Evolutionary conservation across 2,113 vertebrate genomes (phyloP).

Genomic region (Lagopus leucura): DNA sequence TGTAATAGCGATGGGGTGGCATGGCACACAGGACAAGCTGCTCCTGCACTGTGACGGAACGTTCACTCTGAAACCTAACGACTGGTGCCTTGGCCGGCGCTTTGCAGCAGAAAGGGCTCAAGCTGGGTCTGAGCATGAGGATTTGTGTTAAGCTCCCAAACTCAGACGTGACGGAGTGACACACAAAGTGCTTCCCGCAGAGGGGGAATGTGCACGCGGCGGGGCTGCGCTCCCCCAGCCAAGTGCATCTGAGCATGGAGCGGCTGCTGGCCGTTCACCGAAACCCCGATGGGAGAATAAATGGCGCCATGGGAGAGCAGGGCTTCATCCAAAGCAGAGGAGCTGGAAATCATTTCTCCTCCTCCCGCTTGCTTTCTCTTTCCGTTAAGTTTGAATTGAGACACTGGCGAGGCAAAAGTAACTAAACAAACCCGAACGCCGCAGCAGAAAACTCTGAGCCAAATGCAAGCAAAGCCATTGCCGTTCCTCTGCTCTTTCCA

Average conservation of each 20-base stretch:
- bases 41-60: rapidly evolving
- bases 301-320: background rate
- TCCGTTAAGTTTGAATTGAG: background rate
- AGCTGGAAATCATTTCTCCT: background rate
- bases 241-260: background rate
- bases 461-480: background rate
- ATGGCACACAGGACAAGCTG: background rate
- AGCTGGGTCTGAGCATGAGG: background rate
- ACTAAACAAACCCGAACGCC: background rate
- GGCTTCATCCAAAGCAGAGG: background rate
- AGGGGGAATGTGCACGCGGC: rapidly evolving
- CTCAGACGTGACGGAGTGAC: rapidly evolving
- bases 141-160: background rate
- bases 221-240: background rate
- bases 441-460: background rate
- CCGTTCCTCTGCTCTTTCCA: background rate
- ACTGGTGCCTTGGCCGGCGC: background rate
- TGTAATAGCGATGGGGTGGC: background rate
- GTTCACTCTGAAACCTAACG: background rate
- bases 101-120: background rate
- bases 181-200: background rate
- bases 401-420: rapidly evolving
- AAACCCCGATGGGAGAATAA: background rate
- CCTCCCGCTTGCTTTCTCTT: background rate
- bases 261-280: background rate